A percentile compares a stretch with the other conserved stretches of the same genome.
Conservation (phyloP, 64 coral and sea anemone genomes). For the Trachythela sp. region DNA sequence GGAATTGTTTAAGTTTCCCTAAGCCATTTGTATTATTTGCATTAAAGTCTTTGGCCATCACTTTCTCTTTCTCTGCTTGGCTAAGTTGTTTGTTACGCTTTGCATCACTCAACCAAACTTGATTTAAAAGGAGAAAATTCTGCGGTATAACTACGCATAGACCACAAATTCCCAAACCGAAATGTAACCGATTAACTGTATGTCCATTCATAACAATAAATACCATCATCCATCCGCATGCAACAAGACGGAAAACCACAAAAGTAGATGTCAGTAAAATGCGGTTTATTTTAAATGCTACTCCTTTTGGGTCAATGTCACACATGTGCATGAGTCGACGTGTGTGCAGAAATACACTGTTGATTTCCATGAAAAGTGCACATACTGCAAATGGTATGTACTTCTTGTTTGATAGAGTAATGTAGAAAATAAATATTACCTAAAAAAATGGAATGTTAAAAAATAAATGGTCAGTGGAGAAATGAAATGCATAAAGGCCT, state of each 20-base stretch:
- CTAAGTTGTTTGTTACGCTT: neutral
- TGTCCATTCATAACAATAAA: conserved; percentile 62
- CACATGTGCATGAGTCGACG: conserved; percentile 62
- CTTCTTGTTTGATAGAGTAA: conserved; percentile 44
- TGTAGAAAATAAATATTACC: conserved; percentile 59
- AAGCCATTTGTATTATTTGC: neutral
- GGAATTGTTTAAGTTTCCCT: neutral
- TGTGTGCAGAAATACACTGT: conserved; percentile 77
- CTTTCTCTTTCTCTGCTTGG: neutral
- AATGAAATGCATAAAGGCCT: no score
- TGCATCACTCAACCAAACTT: conserved; percentile 49
- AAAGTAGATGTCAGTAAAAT: conserved; percentile 68
- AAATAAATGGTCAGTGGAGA: no score
- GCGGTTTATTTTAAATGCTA: conserved; percentile 54
- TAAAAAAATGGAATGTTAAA: conserved; percentile 34
- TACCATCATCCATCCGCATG: conserved; percentile 64
- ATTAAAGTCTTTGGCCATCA: neutral
- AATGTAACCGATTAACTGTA: conserved; percentile 49
- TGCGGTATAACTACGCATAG: conserved; percentile 47
- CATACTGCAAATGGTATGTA: conserved; percentile 70
- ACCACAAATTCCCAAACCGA: conserved; percentile 53
- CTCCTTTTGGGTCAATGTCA: conserved; percentile 54
- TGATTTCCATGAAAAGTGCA: conserved; percentile 78
- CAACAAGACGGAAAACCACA: conserved; percentile 72
- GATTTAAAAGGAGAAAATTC: conserved; percentile 60